Conservation (phyloP, 2,113 vertebrate genomes). For the Lepisosteus osseus region DNA sequence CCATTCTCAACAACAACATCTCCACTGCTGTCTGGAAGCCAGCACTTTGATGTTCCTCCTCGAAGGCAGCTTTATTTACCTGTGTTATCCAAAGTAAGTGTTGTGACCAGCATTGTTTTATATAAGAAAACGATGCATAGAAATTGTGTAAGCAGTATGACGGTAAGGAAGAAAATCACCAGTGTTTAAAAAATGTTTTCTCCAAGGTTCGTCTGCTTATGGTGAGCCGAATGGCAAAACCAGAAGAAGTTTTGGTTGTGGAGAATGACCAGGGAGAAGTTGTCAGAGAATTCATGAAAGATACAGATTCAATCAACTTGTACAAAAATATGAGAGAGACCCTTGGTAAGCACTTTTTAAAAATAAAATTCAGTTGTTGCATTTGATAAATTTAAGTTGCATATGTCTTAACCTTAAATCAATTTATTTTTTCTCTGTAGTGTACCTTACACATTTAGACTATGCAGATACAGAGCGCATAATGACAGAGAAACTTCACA, state of each 20-base stretch:
- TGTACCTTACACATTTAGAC: constrained; percentile 97
- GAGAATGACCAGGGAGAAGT: constrained; percentile 98
- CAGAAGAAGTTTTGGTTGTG: constrained; percentile 95
- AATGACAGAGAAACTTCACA: constrained; percentile 98
- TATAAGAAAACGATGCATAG: background rate
- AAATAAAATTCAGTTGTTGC: background rate
- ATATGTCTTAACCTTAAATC: background rate
- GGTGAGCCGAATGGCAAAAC: constrained; percentile 98
- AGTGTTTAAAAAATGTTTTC: background rate
- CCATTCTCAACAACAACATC: constrained; percentile 94
- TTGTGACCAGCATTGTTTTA: background rate
- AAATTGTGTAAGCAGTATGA: background rate
- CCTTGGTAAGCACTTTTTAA: constrained; percentile 69
- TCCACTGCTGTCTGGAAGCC: constrained; percentile 88
- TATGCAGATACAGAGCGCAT: constrained; percentile 96
- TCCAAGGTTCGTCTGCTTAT: constrained; percentile 90
- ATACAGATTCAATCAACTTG: constrained; percentile 97
- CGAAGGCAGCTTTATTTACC: constrained; percentile 93
- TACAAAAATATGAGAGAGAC: constrained; percentile 99
- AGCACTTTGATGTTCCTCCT: constrained; percentile 95
- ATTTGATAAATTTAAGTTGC: background rate
- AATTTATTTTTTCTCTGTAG: constrained; percentile 51
- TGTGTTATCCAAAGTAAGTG: constrained; percentile 89
- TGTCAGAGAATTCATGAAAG: constrained; percentile 98
- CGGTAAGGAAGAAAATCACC: background rate